Percentiles rank a stretch among this genome's conserved stretches.
phyloP scores from a whole-genome alignment of 2,797 vertebrate genomes.

The Cuculus canorus region DNA sequence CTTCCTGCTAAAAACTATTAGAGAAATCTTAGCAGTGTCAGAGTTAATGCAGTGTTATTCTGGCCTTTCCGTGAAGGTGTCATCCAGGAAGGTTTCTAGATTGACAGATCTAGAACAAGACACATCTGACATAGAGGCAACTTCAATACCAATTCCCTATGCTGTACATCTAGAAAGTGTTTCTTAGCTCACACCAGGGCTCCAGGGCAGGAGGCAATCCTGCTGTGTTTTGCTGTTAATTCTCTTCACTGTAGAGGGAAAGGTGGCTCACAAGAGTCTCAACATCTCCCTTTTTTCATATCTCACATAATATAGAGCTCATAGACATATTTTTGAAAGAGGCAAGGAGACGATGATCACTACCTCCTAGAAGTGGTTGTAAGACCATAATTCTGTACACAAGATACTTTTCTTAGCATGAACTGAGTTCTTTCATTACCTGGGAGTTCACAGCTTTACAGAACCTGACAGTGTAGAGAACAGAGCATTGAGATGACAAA shows the following conservation, averaged over 20 bases:
- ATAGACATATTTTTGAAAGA: neutral
- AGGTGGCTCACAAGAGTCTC: neutral
- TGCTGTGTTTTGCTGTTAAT: neutral
- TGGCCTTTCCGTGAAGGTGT: neutral
- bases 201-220: neutral
- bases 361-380: neutral
- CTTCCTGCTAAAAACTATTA: neutral
- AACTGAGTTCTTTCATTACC: conserved; percentile 28
- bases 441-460: neutral
- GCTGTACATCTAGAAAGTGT: neutral
- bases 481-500: conserved; percentile 14
- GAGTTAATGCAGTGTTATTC: neutral
- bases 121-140: neutral
- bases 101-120: neutral
- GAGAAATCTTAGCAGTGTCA: neutral
- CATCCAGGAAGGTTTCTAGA: neutral
- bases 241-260: neutral
- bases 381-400: neutral
- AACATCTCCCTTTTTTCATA: neutral
- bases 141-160: neutral
- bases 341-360: neutral
- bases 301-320: neutral
- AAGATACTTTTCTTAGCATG: neutral
- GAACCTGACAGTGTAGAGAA: neutral
- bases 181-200: neutral